Evolutionary conservation across 1,140 invertebrate genomes (phyloP), one percentile per base, ranked within the genome.

Genomic region (Lasaia peninsularis): DNA sequence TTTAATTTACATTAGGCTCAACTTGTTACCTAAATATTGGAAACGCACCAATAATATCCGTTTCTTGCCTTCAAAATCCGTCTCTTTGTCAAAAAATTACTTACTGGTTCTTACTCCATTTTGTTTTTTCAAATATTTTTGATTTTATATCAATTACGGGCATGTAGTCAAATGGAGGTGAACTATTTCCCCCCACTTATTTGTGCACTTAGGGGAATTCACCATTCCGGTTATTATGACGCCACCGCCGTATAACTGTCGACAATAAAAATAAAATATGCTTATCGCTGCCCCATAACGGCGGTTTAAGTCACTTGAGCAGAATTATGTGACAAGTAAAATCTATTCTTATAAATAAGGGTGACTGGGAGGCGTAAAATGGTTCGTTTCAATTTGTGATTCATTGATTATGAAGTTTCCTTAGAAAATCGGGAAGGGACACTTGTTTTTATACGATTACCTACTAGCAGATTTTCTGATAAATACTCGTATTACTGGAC

Each of bases 201-300:
- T 71, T 66, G 57, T 63, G 60, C 67, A 64, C 60, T 71, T 69
- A 72, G 67, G 67, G 67, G 62, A 61, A 65, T 64, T 66, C 67
- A 73, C 60, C 59, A 65, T 62, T 54, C 61, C 60, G 58, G 67
- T 76, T 69, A 73, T 76, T 70, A 73, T 48, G 55, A 32, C 34
- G 31, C 62, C 57, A 56, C 69, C 61, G 57, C 65, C 62, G 63
- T 59, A 65, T 66, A 63, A 60, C 57, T 62, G 52, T 58, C 20
- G 58, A 69, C 59, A 65, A 75, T 70, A 75, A 78, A 75, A 75
- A 69, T 75, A 75, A 75, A 72, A 75, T 72, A 75, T 71, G 69
- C 66, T 75, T 78, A 76, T 76, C 69, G 68, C 52, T 48, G 63
- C 44, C 54, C 58, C 54, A 58, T 68, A 66, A 64, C 63, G 57